Percentiles rank a stretch among this genome's conserved stretches.
phyloP scores from a whole-genome alignment of 2,888 invertebrate species.

The Cataglyphis livida region DNA sequence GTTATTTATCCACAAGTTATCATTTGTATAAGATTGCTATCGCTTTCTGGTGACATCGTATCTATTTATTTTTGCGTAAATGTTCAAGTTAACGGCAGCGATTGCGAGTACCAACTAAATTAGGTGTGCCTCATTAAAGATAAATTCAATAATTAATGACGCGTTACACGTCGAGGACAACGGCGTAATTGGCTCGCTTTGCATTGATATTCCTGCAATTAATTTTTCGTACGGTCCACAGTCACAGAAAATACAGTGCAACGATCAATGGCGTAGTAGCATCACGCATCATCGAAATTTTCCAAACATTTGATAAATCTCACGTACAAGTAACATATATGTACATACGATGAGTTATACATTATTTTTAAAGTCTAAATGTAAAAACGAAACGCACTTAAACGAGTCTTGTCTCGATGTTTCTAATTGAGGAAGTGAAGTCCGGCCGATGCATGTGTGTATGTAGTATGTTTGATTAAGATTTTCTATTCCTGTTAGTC shows the following conservation, averaged over 20 bases:
- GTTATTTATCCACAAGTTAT: not conserved
- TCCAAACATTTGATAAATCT: slow-evolving; percentile 17
- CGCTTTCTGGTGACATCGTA: not conserved
- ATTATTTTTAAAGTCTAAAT: slow-evolving; percentile 20
- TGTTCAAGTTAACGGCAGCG: not conserved
- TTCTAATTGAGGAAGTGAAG: slow-evolving; percentile 28
- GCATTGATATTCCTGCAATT: slow-evolving; percentile 24
- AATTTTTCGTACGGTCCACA: slow-evolving; percentile 15
- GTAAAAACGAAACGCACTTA: not conserved
- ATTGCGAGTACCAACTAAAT: slow-evolving; percentile 7
- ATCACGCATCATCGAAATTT: slow-evolving; percentile 29
- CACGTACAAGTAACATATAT: not conserved
- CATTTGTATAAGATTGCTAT: not conserved
- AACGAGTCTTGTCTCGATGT: not conserved
- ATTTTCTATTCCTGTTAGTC: slow-evolving; percentile 4
- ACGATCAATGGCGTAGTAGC: not conserved
- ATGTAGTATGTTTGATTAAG: slow-evolving; percentile 1
- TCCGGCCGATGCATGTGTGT: not conserved
- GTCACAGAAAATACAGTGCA: not conserved
- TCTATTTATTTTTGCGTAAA: not conserved
- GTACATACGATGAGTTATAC: not conserved
- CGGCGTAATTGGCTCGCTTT: slow-evolving; percentile 23
- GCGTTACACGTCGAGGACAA: not conserved
- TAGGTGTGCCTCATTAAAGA: slow-evolving; percentile 12
- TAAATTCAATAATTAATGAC: slow-evolving; percentile 37